These are phyloP conservation scores for Melanaphis sacchari DNA, from an alignment of 1,140 invertebrate genomes.

Conservation along the genomic window DNA sequence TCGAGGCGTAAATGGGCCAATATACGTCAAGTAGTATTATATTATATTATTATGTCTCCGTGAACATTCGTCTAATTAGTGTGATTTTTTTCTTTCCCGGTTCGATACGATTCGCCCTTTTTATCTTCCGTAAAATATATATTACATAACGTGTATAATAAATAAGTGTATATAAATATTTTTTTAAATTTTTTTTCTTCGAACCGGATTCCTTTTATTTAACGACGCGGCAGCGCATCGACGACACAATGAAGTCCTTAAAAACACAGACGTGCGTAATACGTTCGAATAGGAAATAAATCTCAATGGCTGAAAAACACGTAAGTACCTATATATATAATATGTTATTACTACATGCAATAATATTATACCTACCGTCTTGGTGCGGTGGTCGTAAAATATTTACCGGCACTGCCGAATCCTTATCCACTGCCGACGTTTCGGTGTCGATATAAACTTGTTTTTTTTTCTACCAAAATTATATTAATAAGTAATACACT, in stretches of 20 bases:
- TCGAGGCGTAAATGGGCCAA: not conserved
- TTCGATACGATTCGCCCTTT: not conserved
- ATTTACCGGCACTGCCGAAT: slow-evolving; percentile 2
- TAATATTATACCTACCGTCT: not conserved
- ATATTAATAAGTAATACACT: not conserved
- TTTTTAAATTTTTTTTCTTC: not conserved
- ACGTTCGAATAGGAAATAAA: slow-evolving; percentile 33
- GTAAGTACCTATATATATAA: not conserved
- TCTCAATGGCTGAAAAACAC: slow-evolving; percentile 14
- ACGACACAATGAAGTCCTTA: slow-evolving; percentile 47
- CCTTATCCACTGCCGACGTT: not conserved
- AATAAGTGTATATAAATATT: not conserved
- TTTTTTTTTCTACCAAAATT: not conserved
- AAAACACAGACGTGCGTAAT: slow-evolving; percentile 37
- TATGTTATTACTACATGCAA: not conserved
- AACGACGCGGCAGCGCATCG: not conserved
- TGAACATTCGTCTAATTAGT: slow-evolving; percentile 20
- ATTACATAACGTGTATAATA: not conserved
- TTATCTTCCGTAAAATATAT: not conserved
- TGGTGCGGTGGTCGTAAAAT: not conserved
- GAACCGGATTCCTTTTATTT: slow-evolving; percentile 33
- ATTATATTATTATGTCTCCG: not conserved
- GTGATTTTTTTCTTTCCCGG: not conserved
- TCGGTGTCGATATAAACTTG: not conserved
- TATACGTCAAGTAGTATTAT: not conserved